Evolutionary conservation across 2,888 invertebrate species (phyloP), one percentile per base, ranked within the genome.

Genomic region (Anticlea derivata): DNA sequence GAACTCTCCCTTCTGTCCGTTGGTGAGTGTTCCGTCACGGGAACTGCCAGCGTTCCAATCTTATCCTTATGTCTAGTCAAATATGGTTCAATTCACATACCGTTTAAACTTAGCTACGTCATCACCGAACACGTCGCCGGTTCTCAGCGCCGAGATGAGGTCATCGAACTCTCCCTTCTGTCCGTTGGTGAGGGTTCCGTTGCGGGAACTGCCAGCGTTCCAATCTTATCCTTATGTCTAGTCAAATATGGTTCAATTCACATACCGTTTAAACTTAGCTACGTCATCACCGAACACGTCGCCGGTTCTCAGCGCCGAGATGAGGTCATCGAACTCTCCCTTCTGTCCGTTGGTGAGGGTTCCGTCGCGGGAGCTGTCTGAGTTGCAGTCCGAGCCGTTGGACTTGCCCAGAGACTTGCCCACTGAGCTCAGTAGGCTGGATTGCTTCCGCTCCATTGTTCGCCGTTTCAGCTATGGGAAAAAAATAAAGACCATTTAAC

Each of bases 241-340:
- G 1, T 10, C 1, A 11, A 10, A 27, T 27, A 10, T 5, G 10
- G 2, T 11, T 5, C 10, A 12, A n/a, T n/a, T 1, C n/a, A 20
- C n/a, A 13, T 41, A 53, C 22, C 91, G 66, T 54, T 91, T 91
- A 66, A 98, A 96, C 85, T 98, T 98, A 45, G 97, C 97, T 70
- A 98, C 96, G 76, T 98, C 98, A 75, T 98, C 98, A 0, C 98
- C 97, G 73, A 98, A 98, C 0, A 98, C 98, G 72, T 98, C 98
- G 0, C 98, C 98, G 0, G 98, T 98, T 52, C 98, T 88, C 41
- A 98, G 82, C 0, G 98, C 98, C 0, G 98, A 98, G 75, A 98
- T 98, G 65, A 98, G 92, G 84, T 98, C 98, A 75, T 98, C 98
- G 82, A 98, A 98, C 85, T 98, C 98, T 5, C 98, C 97, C 72